phyloP scores from a whole-genome alignment of 2,888 invertebrate species.

The Noctua janthina region DNA sequence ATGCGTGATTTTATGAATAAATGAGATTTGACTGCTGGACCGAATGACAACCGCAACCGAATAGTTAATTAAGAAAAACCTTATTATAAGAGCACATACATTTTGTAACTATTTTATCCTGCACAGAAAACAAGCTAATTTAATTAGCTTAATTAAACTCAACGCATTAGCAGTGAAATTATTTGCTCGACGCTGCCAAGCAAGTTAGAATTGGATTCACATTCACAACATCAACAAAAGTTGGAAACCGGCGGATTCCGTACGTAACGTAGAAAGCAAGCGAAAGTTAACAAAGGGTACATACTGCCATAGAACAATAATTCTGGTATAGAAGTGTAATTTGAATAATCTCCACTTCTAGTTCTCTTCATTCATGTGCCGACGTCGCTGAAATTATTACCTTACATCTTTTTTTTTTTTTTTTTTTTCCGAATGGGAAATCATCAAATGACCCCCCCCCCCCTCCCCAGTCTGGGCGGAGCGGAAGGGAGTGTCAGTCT shows the following conservation, averaged over 20 bases:
- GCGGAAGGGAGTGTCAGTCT: too few relatives aligned
- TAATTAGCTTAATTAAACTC: conserved; percentile 17
- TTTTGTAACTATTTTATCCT: not conserved
- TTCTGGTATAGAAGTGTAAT: not conserved
- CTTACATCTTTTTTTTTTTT: not conserved
- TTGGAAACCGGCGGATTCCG: conserved; percentile 13
- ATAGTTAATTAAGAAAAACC: not conserved
- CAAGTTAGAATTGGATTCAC: conserved; percentile 20
- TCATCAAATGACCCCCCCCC: too few relatives aligned
- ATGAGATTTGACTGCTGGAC: not conserved
- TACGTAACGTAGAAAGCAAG: conserved; percentile 31
- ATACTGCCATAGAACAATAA: conserved; percentile 3
- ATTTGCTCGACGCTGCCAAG: conserved; percentile 1
- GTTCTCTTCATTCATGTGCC: not conserved
- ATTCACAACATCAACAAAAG: conserved; percentile 24
- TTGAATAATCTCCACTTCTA: not conserved
- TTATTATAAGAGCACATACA: not conserved
- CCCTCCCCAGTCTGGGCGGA: too few relatives aligned
- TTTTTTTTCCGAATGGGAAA: too few relatives aligned
- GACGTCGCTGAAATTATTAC: not conserved
- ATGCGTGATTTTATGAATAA: too few relatives aligned
- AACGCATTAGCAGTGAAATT: not conserved
- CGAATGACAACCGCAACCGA: not conserved
- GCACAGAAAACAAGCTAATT: not conserved
- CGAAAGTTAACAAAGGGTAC: conserved; percentile 25